phyloP scores from a whole-genome alignment of 2,888 invertebrate species.

The Euclidia mi region DNA sequence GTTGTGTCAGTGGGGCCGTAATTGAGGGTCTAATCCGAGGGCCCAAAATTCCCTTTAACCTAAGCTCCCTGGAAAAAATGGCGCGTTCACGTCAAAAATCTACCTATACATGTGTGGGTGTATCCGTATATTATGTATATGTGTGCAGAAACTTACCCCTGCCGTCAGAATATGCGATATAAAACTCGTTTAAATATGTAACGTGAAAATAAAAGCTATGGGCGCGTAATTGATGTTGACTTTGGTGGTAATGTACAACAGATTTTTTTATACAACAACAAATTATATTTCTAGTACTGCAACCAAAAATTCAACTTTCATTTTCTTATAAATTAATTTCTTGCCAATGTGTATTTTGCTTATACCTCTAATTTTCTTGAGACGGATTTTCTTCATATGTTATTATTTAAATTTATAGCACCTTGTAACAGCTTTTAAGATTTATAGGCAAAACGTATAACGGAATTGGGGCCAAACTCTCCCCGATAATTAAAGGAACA shows the following conservation, averaged over 20 bases:
- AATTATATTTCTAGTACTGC: no score
- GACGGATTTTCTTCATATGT: no score
- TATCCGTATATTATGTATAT: not conserved
- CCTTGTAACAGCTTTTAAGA: not conserved
- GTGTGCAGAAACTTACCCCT: conserved; percentile 17
- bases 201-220: conserved; percentile 28
- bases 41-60: conserved; percentile 37
- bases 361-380: no score
- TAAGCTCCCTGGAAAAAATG: conserved; percentile 44
- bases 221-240: conserved; percentile 39
- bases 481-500: not conserved
- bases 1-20: conserved; percentile 57
- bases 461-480: not conserved
- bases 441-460: not conserved
- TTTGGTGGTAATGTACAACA: no score
- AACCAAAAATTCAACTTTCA: no score
- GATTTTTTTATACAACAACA: no score
- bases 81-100: conserved; percentile 35
- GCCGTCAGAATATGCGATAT: conserved; percentile 29
- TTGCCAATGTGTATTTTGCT: no score
- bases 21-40: conserved; percentile 60
- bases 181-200: conserved; percentile 46
- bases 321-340: no score
- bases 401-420: no score
- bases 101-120: conserved; percentile 12